Conservation (phyloP, 2,888 invertebrate genomes). For the Callosobruchus maculatus region DNA sequence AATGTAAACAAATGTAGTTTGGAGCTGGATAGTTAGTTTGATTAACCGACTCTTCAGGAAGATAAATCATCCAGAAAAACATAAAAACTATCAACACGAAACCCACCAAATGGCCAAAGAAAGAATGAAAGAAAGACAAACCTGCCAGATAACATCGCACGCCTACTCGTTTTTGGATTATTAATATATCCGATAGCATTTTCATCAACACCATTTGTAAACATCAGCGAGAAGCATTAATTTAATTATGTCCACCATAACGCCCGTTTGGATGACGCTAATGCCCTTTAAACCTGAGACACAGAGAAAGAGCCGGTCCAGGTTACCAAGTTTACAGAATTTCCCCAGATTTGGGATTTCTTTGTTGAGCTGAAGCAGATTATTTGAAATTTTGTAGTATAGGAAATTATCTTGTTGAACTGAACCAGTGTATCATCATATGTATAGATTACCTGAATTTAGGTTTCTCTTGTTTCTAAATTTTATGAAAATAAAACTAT, state of each 20-base stretch:
- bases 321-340: not conserved
- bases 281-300: constrained; percentile 13
- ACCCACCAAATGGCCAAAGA: not conserved
- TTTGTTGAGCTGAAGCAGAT: too few relatives aligned
- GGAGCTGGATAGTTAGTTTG: not conserved
- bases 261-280: constrained; percentile 20
- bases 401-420: too few relatives aligned
- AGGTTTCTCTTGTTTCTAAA: too few relatives aligned
- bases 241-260: constrained; percentile 21
- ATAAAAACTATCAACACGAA: not conserved
- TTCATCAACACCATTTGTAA: not conserved
- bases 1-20: too few relatives aligned
- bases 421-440: too few relatives aligned
- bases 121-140: not conserved
- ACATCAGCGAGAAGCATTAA: constrained; percentile 15
- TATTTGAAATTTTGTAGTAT: too few relatives aligned
- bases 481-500: too few relatives aligned
- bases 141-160: not conserved
- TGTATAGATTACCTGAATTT: too few relatives aligned
- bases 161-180: not conserved
- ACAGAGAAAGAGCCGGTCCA: constrained; percentile 1
- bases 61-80: not conserved
- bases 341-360: too few relatives aligned
- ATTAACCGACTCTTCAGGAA: not conserved
- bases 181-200: not conserved